phyloP scores from a whole-genome alignment of 2,797 vertebrate species.

The Borostomias antarcticus region DNA sequence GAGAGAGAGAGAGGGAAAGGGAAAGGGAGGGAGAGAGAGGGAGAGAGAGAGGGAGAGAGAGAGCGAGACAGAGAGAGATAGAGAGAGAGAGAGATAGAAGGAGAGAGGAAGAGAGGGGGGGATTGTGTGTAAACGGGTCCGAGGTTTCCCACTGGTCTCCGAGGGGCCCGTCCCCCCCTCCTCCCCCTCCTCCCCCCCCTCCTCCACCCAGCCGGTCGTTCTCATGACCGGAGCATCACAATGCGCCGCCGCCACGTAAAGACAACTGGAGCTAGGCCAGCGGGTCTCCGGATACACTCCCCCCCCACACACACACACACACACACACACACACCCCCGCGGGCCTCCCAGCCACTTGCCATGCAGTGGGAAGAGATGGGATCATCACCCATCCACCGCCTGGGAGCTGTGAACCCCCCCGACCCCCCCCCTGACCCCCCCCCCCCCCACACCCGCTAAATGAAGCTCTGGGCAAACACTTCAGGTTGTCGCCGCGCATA shows the following conservation, averaged over 20 bases:
- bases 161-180: slow-evolving; percentile 48
- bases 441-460: slow-evolving; percentile 23
- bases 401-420: slow-evolving; percentile 57
- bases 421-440: too few species aligned
- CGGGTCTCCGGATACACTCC: slow-evolving; percentile 61
- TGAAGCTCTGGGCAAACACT: slow-evolving; percentile 69
- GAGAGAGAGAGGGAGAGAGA: slow-evolving; percentile 2
- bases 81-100: too few species aligned
- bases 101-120: too few species aligned
- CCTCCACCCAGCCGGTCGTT: slow-evolving; percentile 32
- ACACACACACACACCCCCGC: too few species aligned
- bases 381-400: slow-evolving; percentile 61
- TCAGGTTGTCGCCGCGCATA: slow-evolving; percentile 65
- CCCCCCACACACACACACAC: too few species aligned
- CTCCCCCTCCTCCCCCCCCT: too few species aligned
- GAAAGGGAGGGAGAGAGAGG: background rate
- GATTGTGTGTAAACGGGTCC: too few species aligned
- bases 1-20: background rate
- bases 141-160: slow-evolving; percentile 62
- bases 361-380: slow-evolving; percentile 73
- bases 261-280: slow-evolving; percentile 70
- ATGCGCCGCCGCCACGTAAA: slow-evolving; percentile 68
- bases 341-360: slow-evolving; percentile 67
- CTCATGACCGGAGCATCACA: slow-evolving; percentile 70
- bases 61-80: too few species aligned